Base-by-base conservation (phyloP, 2,113 vertebrate species). In the Copsychus sechellarum region DNA sequence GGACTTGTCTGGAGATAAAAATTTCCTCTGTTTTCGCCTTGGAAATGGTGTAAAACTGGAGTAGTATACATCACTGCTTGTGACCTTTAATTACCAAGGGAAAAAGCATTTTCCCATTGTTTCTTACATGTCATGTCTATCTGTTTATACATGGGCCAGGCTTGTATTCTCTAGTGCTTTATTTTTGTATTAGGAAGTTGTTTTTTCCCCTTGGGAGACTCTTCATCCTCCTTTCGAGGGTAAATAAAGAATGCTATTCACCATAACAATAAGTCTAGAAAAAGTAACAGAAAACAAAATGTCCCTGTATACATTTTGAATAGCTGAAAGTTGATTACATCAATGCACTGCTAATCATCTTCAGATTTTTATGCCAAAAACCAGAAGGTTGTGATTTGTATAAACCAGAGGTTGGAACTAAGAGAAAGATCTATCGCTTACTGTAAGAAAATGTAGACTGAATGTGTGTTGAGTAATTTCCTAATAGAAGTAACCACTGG, bases 181-280 rank as follows among this genome's bases (percentile, higher is more conserved):
- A 60, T 79, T 91, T 91, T 87, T 8, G 1, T 76, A 31, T 54
- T 88, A 69, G 66, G 79, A 90, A 88, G 82, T 70, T 82, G 17
- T 47, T 85, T 90, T 34, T 92, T 91, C 26, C 87, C 51, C 86
- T 88, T 43, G 87, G 71, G 81, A 92, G 42, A 77, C 25, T 65
- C 42, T 90, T 93, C 4, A 5, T 94, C 48, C 8, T 88, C 17
- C 51, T 77, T 94, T 85, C 1, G 17, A 87, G 84, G 21, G 21
- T 94, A 77, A 93, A 72, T 86, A 84, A 91, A 90, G 65, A 95
- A 87, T 71, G 45, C 17, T 87, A 8, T 92, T 93, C 71, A 80
- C 85, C 66, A 73, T 86, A 90, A 91, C 89, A 92, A 66, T 90
- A 62, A 81, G 74, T 77, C 50, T 86, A 77, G 84, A 83, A 91